Percentiles rank a stretch among this genome's conserved stretches.
Conservation (phyloP, 2,888 invertebrate species). For the Ormyrus labotus region DNA sequence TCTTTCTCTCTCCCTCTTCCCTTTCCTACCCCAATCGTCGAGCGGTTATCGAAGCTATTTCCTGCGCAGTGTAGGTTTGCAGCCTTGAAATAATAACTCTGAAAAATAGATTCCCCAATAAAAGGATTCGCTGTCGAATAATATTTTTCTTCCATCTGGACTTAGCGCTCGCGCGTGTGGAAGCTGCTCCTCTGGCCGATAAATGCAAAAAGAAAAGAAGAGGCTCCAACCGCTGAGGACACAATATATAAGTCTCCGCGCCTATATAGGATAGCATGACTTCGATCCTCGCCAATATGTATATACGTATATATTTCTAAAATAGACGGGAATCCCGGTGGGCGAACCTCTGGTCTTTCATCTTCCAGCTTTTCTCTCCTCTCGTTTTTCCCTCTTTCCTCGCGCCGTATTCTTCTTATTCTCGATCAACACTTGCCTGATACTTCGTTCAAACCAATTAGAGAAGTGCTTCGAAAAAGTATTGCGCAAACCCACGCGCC, state of each 20-base stretch:
- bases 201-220: background rate
- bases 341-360: background rate
- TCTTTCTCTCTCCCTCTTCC: slow-evolving; percentile 5
- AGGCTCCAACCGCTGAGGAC: background rate
- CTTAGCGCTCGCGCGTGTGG: slow-evolving; percentile 54
- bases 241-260: background rate
- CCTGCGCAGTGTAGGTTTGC: slow-evolving; percentile 20
- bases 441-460: slow-evolving; percentile 47
- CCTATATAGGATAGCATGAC: background rate
- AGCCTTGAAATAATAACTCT: slow-evolving; percentile 59
- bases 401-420: slow-evolving; percentile 14
- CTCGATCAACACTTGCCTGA: slow-evolving; percentile 40
- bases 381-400: background rate
- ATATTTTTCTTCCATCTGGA: slow-evolving; percentile 63
- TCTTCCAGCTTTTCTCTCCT: background rate
- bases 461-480: slow-evolving; percentile 13
- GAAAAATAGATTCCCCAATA: slow-evolving; percentile 63
- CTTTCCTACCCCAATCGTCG: background rate
- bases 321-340: background rate
- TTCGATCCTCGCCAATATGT: background rate
- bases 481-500: background rate
- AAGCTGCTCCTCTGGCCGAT: slow-evolving; percentile 26
- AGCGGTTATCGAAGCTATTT: slow-evolving; percentile 48
- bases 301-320: background rate
- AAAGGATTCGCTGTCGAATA: slow-evolving; percentile 60